phyloP scores from a whole-genome alignment of 2,113 vertebrate genomes.

The Platysteira castanea region DNA sequence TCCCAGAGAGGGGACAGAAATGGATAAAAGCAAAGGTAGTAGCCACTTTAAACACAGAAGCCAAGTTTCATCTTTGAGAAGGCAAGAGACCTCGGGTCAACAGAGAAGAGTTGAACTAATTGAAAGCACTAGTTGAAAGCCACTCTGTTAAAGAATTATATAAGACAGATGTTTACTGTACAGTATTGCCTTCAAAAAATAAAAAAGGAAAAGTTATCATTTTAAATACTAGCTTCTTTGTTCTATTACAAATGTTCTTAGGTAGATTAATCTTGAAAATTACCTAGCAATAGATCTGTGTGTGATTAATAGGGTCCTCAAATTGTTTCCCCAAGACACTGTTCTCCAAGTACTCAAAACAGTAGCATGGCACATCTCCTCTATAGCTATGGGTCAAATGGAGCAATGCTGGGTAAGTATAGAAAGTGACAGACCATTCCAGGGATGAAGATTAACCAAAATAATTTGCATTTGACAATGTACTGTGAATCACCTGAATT shows the following conservation, averaged over 20 bases:
- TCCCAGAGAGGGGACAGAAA: not conserved
- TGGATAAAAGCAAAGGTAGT: not conserved
- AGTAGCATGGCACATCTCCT: not conserved
- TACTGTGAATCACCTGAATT: not conserved
- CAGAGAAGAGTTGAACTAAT: not conserved
- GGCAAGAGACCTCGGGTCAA: not conserved
- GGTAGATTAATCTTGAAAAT: not conserved
- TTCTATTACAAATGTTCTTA: not conserved
- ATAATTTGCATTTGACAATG: not conserved
- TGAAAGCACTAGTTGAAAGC: not conserved
- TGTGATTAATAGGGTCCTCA: not conserved
- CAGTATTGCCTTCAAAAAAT: not conserved
- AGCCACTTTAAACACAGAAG: not conserved
- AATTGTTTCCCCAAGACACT: not conserved
- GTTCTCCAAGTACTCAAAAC: not conserved
- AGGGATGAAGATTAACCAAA: not conserved
- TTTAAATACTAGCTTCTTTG: not conserved
- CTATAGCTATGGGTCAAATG: not conserved
- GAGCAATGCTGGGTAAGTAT: not conserved
- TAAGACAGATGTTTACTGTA: not conserved
- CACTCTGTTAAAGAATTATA: not conserved
- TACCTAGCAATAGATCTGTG: not conserved
- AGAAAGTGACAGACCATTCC: not conserved
- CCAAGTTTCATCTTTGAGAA: not conserved
- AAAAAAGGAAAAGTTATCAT: not conserved